A percentile compares a stretch with the other conserved stretches of the same genome.
phyloP scores from a whole-genome alignment of 2,888 invertebrate genomes.

The Pollenia labialis region DNA sequence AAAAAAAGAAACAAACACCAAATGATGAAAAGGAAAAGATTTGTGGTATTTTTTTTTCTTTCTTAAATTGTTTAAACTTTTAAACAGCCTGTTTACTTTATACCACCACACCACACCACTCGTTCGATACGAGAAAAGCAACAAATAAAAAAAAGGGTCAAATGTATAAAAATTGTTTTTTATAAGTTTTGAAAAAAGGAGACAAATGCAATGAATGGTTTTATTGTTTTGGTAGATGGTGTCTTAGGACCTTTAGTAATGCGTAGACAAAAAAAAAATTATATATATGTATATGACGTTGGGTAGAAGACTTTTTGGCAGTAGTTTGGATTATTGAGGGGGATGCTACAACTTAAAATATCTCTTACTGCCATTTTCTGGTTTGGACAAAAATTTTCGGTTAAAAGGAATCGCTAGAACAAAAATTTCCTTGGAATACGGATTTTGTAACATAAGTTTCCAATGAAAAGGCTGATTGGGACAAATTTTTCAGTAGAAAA shows the following conservation, averaged over 20 bases:
- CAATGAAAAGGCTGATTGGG: no score
- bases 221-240: slow-evolving; percentile 40
- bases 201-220: slow-evolving; percentile 62
- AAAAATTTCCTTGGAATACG: no score
- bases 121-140: slow-evolving; percentile 7
- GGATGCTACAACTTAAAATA: background rate
- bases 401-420: no score
- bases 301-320: background rate
- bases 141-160: slow-evolving; percentile 67
- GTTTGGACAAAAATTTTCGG: no score
- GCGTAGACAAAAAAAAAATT: slow-evolving; percentile 43
- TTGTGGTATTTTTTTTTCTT: slow-evolving; percentile 38
- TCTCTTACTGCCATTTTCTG: no score
- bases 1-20: slow-evolving; percentile 2
- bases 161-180: slow-evolving; percentile 71
- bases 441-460: no score
- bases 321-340: background rate
- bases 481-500: no score
- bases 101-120: background rate
- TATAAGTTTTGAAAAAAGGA: slow-evolving; percentile 54
- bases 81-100: slow-evolving; percentile 40
- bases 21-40: slow-evolving; percentile 54
- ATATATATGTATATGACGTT: slow-evolving; percentile 12
- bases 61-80: slow-evolving; percentile 12
- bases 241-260: slow-evolving; percentile 28